Evolutionary conservation across 2,888 invertebrate species (phyloP), one percentile per base, ranked within the genome.

Genomic region (Isotomurus palustris): DNA sequence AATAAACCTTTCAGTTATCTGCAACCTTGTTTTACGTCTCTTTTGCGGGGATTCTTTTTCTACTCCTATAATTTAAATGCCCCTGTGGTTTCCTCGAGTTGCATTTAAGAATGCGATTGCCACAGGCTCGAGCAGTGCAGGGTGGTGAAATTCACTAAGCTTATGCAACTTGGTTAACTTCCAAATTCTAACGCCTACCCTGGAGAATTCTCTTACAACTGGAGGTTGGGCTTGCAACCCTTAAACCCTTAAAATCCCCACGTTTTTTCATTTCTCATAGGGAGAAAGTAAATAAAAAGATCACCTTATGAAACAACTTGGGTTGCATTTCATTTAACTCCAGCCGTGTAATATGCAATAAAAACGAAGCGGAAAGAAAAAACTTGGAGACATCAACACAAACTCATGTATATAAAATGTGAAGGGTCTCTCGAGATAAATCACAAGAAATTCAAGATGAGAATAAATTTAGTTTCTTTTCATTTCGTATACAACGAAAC

Each of bases 351-450:
- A 38, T 38, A 38, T 38, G 38, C 38, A 38, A 14, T 38, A 32
- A 32, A 32, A 8, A 10, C 32, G 14, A 32, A 10, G 32, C 14
- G 14, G 14, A 10, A 32, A 8, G 8, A 32, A 32, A 32, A 14
- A 32, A 14, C 8, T 10, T 10, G 14, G 32, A 14, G 32, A 32
- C 14, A n/a, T n/a, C n/a, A n/a, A 10, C 22, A 19, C 19, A 43
- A 43, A 36, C 24, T 25, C 24, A 49, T 49, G 49, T 36, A 49
- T 35, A 49, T 49, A 35, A 36, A 49, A 32, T 49, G 49, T 21
- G 36, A 49, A 29, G 21, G 47, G 29, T 36, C 36, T 24, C 36
- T 24, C 14, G 35, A 49, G 35, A 49, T 49, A 49, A 49, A 49
- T 49, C 49, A 36, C 22, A 49, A 49, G 3, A 17, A 49, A 22